phyloP scores from a whole-genome alignment of 64 coral and sea anemone genomes.

The Cladopsammia gracilis region DNA sequence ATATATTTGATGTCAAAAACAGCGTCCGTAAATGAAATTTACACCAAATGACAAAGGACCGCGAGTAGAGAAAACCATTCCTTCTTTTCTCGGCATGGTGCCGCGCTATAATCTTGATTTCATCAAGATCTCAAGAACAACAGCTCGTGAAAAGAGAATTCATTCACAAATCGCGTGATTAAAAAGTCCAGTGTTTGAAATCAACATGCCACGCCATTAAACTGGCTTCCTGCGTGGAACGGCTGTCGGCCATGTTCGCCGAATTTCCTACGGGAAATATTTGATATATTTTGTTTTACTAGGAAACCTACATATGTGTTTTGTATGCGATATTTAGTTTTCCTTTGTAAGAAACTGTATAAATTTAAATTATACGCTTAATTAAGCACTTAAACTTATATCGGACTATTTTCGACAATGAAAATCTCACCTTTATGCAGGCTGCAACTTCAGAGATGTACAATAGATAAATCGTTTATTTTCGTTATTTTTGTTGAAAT shows the following conservation, averaged over 20 bases:
- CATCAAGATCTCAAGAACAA: neutral
- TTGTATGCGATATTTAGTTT: neutral
- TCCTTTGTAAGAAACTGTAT: neutral
- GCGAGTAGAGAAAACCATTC: neutral
- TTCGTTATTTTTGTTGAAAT: no score
- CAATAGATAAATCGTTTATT: neutral
- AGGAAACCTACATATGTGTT: neutral
- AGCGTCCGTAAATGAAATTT: constrained; percentile 4
- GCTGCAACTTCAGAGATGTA: neutral
- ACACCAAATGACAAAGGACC: neutral
- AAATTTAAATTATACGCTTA: neutral
- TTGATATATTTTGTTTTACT: neutral
- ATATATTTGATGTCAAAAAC: neutral
- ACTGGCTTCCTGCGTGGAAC: neutral
- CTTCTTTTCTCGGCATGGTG: neutral
- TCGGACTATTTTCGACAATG: neutral
- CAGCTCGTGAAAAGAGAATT: neutral
- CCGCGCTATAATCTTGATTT: neutral
- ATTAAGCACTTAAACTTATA: neutral
- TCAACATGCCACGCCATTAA: neutral
- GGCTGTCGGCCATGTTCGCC: neutral
- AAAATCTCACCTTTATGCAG: neutral
- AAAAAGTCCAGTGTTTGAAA: neutral
- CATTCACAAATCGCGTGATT: constrained; percentile 19
- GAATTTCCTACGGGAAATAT: neutral